Conservation (phyloP, 1,140 invertebrate genomes). For the Magallana ariakensis region DNA sequence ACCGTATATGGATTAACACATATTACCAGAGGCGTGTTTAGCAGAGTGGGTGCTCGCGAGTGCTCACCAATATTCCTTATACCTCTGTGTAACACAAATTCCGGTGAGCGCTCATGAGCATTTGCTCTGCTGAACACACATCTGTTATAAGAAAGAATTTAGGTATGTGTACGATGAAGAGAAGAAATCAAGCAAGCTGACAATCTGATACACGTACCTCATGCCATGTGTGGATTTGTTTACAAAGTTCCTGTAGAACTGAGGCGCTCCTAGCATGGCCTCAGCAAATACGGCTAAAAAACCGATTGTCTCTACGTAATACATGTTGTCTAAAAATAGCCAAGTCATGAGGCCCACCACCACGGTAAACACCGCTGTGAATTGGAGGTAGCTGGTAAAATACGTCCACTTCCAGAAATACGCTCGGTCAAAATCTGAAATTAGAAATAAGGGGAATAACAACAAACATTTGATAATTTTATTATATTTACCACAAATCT, state of each 20-base stretch:
- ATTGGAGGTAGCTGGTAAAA: conserved; percentile 97
- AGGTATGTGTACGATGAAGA: no score
- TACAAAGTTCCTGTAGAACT: conserved; percentile 92
- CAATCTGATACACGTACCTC: conserved; percentile 86
- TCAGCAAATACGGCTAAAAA: conserved; percentile 97
- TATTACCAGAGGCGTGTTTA: no score
- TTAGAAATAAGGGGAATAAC: neutral
- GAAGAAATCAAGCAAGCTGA: no score
- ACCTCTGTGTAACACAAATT: no score
- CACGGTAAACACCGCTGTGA: conserved; percentile 92
- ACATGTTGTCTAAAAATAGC: conserved; percentile 87
- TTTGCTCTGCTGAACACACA: no score
- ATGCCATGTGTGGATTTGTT: conserved; percentile 97
- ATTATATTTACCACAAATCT: no score
- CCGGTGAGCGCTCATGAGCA: no score
- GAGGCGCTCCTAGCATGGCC: conserved; percentile 96
- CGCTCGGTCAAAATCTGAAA: conserved; percentile 76
- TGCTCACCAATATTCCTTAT: no score
- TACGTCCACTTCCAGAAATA: conserved; percentile 99
- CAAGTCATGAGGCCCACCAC: conserved; percentile 92
- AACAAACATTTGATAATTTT: neutral
- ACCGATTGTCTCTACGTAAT: conserved; percentile 80
- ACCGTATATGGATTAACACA: no score
- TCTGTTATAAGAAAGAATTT: no score
- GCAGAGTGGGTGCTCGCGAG: no score